Base-by-base conservation (phyloP, 2,888 invertebrate species). In the Steinernema carpocapsae region DNA sequence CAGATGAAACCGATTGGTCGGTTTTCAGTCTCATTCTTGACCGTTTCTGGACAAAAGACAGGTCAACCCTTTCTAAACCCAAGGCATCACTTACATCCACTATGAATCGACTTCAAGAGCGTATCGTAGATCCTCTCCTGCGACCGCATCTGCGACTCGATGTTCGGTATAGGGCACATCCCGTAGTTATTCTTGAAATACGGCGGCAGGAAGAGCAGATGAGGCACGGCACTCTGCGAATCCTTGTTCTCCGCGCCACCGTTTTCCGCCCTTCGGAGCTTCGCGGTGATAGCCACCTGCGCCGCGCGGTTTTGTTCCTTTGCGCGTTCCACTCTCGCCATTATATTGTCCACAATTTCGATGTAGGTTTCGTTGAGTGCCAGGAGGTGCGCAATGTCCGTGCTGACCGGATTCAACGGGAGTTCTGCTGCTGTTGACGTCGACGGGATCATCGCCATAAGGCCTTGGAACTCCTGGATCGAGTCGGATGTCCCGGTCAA, bases 111-210 rank as follows among this genome's bases (percentile, higher is more conserved):
- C 42, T 76, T 79, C 73, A 77, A 76, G 42, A 83, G 64, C 0
- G 82, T 81, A 75, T 83, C 80, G 64, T 77, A 81, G 71, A 76
- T 76, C 48, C 77, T 78, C 17, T 45, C 51, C 17, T 76, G 73
- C 45, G 74, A 43, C 42, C 80, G 81, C 17, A 46, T 48, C 51
- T 79, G 74, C n/a, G 81, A 78, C 45, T 85, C 85, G 0, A 71
- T 72, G 48, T 80, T 84, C 73, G 79, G 72, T 37, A 79, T 79
- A 4, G 85, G 82, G 24, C 85, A 83, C 84, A 86, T 84, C 74
- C 80, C 81, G 70, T 75, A 72, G 32, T 78, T 74, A 71, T 85
- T 84, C 73, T 85, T 83, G 74, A 85, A 84, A 74, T 85, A 85
- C 14, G 85, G 85, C 26, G 84, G 84, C 64, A 82, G 78, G 74